Evolutionary conservation across 2,113 vertebrate genomes (phyloP), one percentile per base, ranked within the genome.

Genomic region (Aythya baeri): DNA sequence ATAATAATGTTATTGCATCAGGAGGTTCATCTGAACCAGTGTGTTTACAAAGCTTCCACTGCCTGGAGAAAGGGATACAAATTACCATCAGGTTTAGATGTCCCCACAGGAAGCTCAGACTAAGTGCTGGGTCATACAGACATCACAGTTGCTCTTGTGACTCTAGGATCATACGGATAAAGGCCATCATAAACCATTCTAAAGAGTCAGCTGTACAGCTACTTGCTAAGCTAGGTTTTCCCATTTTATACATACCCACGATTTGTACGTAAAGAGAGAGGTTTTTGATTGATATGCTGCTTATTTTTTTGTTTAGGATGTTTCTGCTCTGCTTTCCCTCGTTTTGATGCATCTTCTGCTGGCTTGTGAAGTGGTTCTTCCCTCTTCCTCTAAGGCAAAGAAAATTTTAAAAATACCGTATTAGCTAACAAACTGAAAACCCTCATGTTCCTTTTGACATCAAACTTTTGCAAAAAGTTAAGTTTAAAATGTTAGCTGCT

Each of bases 311-410:
- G 96, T 86, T 96, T 94, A 72, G 84, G 94, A 94, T 96, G 95
- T 96, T 98, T 97, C 86, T 96, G 93, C 90, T 97, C 97, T 96
- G 96, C 96, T 86, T 97, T 95, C 91, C 89, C 92, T 91, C 96
- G 96, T 94, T 97, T 96, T 95, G 96, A 76, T 96, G 91, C 93
- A 94, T 97, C 83, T 77, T 97, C 96, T 91, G 75, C 55, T 91
- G 89, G 88, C 68, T 97, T 97, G 94, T 89, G 91, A 91, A 97
- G 79, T 8, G 54, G 76, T 74, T 95, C 97, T 96, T 96, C 96
- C 97, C 97, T 98, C 84, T 98, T 93, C 96, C 73, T 97, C 98
- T 98, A 95, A 92, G 94, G 93, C 82, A 96, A 97, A 97, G 95
- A 98, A 94, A 95, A 97, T 96, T 95, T 95, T 49, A 95, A 90